Base-by-base conservation (phyloP, 2,888 invertebrate species). In the Limnephilus auricula region DNA sequence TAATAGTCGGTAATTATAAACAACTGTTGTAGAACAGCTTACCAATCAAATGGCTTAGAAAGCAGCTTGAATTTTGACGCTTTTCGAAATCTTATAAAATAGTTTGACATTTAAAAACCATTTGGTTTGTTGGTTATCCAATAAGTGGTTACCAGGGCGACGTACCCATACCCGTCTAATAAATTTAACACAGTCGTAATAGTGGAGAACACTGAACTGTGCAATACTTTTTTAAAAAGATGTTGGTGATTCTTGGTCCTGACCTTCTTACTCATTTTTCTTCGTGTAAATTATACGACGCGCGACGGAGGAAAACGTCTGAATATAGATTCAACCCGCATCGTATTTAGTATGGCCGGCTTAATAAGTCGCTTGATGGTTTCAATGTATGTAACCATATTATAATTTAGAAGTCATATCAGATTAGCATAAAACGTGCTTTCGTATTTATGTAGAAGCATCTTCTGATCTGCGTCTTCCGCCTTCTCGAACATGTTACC, bases 401-500 rank as follows among this genome's bases (percentile, higher is more conserved):
- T 65, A n/a, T 25, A 65, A 65, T 65, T 65, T 65, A 65, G 65
- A 65, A 65, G 25, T 65, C 25, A 65, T 65, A 65, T 65, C 65
- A 10, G 65, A 65, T 65, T 65, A 65, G 25, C 65, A 65, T 65
- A 65, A 65, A 65, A 65, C 65, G 65, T 65, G 65, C 65, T 65
- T 25, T 65, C 65, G 65, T 65, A 65, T 65, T 65, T 65, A 65
- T 9, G 25, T 65, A 25, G 65, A 9, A 65, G 65, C 65, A 65
- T 65, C 65, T 65, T 65, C 65, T 65, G 25, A 65, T 65, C 65
- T 25, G 65, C 18, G 32, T 82, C 34, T 82, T 34, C 82, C 31
- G 82, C 25, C 32, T 82, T 82, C 34, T 82, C 25, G 34, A 82
- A 82, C 82, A 82, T 82, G 37, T 82, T 82, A 32, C 82, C 82